Evolutionary conservation across 2,888 invertebrate species (phyloP), one percentile per base, ranked within the genome.

Genomic region (Shargacucullia verbasci): DNA sequence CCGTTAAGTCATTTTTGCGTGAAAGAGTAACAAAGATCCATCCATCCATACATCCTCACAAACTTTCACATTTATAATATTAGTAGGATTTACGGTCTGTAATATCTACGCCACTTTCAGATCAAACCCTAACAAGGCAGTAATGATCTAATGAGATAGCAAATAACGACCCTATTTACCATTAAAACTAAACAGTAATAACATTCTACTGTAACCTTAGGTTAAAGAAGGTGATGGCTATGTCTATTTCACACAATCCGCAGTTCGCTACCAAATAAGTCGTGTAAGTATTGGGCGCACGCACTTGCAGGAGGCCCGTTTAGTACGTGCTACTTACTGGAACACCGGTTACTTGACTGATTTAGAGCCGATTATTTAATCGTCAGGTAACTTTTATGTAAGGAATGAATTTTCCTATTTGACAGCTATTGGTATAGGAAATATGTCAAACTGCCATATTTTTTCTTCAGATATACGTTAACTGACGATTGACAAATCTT

Each of bases 201-300:
- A 14, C n/a, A 27, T 43, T 10, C 11, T 34, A 29, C n/a, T 38
- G 48, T 49, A 58, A 61, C 44, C 34, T 55, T 40, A 34, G 45
- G 60, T 58, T 60, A 61, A 52, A 52, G 49, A 58, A 76, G 78
- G 79, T 77, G 82, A 76, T 81, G 76, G 73, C 70, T 61, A 74
- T 80, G 76, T 85, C 83, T 87, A 81, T 87, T 89, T 84, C 83
- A 84, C 86, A 85, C 86, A 82, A 78, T 79, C 78, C 77, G 78
- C 75, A 78, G 76, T 79, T 79, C 77, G 68, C 68, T 76, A 77
- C 31, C 8, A 20, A 77, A 81, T 79, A 74, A 79, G 73, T 73
- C 77, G 72, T 79, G 81, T 82, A 83, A 86, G 85, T 81, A 81
- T 82, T 69, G 67, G 59, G 54, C 74, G 76, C 88, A 89, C 88